A percentile compares a stretch with the other conserved stretches of the same genome.
Evolutionary conservation across 2,797 vertebrate genomes (phyloP).

Genomic region (Telmatherina bonti): DNA sequence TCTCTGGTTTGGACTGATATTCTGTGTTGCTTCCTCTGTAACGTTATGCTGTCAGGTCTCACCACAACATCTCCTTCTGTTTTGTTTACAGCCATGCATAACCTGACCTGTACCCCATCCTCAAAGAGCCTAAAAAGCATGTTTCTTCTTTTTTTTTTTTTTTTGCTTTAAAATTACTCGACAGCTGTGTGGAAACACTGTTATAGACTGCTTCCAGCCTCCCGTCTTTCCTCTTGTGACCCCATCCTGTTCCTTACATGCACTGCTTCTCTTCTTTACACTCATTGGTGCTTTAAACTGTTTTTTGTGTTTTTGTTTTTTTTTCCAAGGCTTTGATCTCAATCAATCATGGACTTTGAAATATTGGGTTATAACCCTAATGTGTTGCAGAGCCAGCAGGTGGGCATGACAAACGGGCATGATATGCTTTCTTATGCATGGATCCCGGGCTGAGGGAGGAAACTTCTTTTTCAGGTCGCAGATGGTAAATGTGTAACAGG

Average conservation of each 20-base stretch:
- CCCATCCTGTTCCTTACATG: conserved; percentile 48
- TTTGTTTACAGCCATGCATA: neutral
- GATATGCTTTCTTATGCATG: conserved; percentile 53
- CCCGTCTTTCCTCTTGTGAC: conserved; percentile 37
- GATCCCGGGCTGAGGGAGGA: conserved; percentile 49
- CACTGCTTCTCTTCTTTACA: conserved; percentile 49
- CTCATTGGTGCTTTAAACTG: conserved; percentile 39
- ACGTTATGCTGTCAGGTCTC: neutral
- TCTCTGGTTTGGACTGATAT: neutral
- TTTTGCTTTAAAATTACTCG: neutral
- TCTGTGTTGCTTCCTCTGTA: neutral
- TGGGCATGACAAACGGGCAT: conserved; percentile 34
- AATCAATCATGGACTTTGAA: conserved; percentile 34
- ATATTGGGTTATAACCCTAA: conserved; percentile 54
- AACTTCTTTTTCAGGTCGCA: conserved; percentile 39
- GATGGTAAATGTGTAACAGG: conserved; percentile 43
- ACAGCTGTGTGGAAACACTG: neutral
- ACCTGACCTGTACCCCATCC: neutral
- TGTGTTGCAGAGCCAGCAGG: conserved; percentile 55
- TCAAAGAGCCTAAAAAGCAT: neutral
- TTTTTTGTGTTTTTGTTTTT: neutral
- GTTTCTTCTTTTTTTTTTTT: neutral
- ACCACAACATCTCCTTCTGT: neutral
- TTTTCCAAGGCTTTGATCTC: conserved; percentile 60
- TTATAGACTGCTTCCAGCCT: neutral